Evolutionary conservation across 2,888 invertebrate genomes (phyloP).

Genomic region (Bedellia somnulentella): DNA sequence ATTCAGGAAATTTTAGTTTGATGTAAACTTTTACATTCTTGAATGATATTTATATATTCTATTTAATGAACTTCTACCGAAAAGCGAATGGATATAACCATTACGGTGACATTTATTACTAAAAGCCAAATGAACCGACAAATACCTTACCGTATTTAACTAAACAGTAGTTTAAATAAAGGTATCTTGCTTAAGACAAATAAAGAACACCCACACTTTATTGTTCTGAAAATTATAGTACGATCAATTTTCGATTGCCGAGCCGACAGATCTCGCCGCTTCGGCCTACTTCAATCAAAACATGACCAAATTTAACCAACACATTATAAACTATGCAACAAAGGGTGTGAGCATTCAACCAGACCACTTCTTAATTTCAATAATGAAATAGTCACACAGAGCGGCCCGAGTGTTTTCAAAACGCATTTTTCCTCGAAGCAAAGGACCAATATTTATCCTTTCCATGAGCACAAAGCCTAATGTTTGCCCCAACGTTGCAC

Average conservation of each 20-base stretch:
- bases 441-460: constrained; percentile 50
- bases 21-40: no score
- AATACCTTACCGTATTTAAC: no score
- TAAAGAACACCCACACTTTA: constrained; percentile 20
- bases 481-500: constrained; percentile 55
- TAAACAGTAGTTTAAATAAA: no score
- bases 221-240: constrained; percentile 32
- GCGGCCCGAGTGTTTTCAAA: constrained; percentile 35
- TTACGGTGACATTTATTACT: no score
- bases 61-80: no score
- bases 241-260: constrained; percentile 23
- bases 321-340: constrained; percentile 22
- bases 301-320: constrained; percentile 20
- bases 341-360: constrained; percentile 23
- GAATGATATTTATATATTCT: no score
- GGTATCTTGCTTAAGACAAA: no score
- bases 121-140: no score
- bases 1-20: no score
- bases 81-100: no score
- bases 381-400: constrained; percentile 54
- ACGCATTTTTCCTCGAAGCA: constrained; percentile 56
- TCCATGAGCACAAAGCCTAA: constrained; percentile 51
- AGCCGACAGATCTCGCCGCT: constrained; percentile 11
- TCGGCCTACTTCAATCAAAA: constrained; percentile 22
- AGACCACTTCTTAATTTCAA: constrained; percentile 39